Percentiles rank a stretch among this genome's conserved stretches.
These are phyloP conservation scores for Pelodiscus sinensis DNA, from an alignment of 2,113 vertebrate species.

Conservation along the genomic window DNA sequence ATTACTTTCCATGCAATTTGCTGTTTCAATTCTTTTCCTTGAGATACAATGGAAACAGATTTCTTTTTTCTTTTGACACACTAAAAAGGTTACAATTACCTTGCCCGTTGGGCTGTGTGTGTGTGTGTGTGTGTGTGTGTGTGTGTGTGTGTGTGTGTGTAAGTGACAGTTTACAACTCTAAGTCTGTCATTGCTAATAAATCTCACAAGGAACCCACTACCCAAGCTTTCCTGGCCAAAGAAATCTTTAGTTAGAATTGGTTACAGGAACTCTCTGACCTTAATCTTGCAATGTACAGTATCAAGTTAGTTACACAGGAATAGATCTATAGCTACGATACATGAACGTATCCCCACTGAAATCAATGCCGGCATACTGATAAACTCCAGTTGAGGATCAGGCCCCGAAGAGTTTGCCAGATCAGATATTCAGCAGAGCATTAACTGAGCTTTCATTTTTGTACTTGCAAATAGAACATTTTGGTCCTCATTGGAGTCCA, in stretches of 20 bases:
- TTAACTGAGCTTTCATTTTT: background rate
- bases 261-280: conserved; percentile 16
- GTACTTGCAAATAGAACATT: background rate
- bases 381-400: background rate
- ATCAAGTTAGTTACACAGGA: background rate
- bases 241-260: background rate
- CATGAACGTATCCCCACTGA: background rate
- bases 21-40: conserved; percentile 50
- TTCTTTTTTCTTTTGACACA: conserved; percentile 15
- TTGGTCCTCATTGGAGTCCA: background rate
- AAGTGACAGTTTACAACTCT: background rate
- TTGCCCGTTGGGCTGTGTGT: background rate
- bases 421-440: background rate
- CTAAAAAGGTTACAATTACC: background rate
- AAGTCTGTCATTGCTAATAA: background rate
- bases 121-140: background rate
- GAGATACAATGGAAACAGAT: conserved; percentile 19
- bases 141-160: background rate
- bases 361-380: background rate
- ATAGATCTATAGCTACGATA: background rate
- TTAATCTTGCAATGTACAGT: background rate
- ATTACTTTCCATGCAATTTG: conserved; percentile 42
- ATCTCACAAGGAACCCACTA: background rate
- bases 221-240: background rate
- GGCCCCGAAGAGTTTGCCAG: rapidly evolving